Evolutionary conservation across 2,113 vertebrate genomes (phyloP), one percentile per base, ranked within the genome.

Genomic region (Anas platyrhynchos): DNA sequence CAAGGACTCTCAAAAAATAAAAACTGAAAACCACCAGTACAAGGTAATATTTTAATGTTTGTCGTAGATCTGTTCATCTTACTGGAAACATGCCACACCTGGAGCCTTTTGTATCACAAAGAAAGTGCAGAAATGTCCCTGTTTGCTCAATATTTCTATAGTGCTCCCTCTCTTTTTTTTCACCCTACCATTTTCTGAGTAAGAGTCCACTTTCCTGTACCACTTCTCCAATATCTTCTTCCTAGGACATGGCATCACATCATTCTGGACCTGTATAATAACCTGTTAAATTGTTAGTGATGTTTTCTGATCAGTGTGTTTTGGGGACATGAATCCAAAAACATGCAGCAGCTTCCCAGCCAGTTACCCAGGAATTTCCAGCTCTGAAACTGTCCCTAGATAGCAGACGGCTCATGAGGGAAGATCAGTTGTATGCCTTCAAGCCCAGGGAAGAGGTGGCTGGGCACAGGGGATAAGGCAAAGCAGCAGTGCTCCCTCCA

Each of bases 321-420:
- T 21, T 13, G 25, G 14, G 65, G 34, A 38, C 27, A 18, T n/a
- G 46, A 65, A 25, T 23, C 16, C 1, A 1, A 29, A 72, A 72
- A 34, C 2, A 43, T 2, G 5, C 31, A 66, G 36, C 52, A 91
- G 10, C 25, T 55, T 85, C 54, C 46, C 63, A 75, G 78, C 7
- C 29, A 23, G 9, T 44, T 65, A 15, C 7, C 41, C 54, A 18
- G 34, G 17, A 65, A 83, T 76, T 75, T 41, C 16, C 8, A 59
- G 46, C 23, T 61, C 36, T 59, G 27, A 13, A 27, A 13, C 50
- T 32, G 52, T 2, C 8, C 17, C 12, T 61, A 67, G 14, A 4
- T 14, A n/a, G 22, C 0, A 0, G 11, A 10, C 21, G 52, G 32
- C 23, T 85, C 18, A 29, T 52, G 38, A 15, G 62, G 55, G 63